Percentiles rank a stretch among this genome's conserved stretches.
phyloP scores from a whole-genome alignment of 2,888 invertebrate species.

The Epirrita christyi region DNA sequence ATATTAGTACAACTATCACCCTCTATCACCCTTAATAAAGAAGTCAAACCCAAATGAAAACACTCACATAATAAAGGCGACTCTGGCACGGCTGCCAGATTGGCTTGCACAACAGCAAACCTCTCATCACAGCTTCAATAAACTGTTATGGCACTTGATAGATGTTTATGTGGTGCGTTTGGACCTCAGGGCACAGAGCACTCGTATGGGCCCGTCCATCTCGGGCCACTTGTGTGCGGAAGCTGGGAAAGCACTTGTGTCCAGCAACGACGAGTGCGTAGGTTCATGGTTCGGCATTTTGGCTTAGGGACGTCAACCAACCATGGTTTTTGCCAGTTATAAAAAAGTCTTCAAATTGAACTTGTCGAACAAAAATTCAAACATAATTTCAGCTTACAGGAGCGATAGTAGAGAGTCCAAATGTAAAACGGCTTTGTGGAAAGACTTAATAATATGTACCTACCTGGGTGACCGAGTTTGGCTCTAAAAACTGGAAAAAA shows the following conservation, averaged over 20 bases:
- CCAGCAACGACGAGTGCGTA: background rate
- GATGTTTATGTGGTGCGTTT: conserved; percentile 11
- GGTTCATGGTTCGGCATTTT: background rate
- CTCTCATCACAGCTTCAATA: background rate
- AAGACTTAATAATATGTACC: too few species aligned
- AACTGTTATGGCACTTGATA: conserved; percentile 8
- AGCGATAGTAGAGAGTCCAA: too few species aligned
- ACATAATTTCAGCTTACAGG: too few species aligned
- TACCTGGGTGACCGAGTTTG: too few species aligned
- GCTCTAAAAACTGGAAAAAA: too few species aligned
- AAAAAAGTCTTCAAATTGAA: too few species aligned
- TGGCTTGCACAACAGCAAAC: conserved; percentile 9
- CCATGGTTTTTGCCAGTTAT: too few species aligned
- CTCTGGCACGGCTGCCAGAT: conserved; percentile 2
- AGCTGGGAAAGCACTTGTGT: background rate
- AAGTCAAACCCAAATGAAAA: too few species aligned
- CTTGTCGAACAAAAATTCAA: too few species aligned
- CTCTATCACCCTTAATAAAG: conserved; percentile 3
- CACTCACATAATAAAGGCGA: background rate
- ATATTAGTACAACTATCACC: too few species aligned
- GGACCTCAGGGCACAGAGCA: background rate
- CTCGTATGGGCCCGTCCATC: background rate
- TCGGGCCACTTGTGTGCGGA: background rate
- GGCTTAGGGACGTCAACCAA: background rate
- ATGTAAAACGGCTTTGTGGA: too few species aligned